These are phyloP conservation scores for Notothenia rossii DNA, from an alignment of 2,113 vertebrate genomes.

Conservation along the genomic window DNA sequence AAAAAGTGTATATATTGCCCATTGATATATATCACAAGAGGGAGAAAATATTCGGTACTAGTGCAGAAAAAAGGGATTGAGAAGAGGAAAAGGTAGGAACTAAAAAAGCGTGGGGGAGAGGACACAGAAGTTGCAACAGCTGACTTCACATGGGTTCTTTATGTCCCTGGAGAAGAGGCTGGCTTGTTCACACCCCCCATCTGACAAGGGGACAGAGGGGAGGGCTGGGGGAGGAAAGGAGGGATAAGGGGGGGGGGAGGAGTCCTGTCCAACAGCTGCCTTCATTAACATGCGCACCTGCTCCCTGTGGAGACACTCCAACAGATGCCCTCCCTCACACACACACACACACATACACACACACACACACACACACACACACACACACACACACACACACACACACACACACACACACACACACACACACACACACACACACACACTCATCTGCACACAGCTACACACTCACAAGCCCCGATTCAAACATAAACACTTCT, in stretches of 20 bases:
- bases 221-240: constrained; percentile 19
- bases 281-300: constrained; percentile 94
- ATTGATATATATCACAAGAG: no score
- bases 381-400: constrained; percentile 29
- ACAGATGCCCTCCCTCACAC: constrained; percentile 82
- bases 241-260: constrained; percentile 51
- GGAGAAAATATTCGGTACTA: neutral
- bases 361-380: constrained; percentile 48
- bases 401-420: constrained; percentile 64
- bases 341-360: constrained; percentile 50
- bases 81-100: constrained; percentile 59
- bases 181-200: constrained; percentile 73
- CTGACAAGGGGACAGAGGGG: constrained; percentile 72
- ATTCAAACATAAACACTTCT: constrained; percentile 77
- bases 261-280: constrained; percentile 87
- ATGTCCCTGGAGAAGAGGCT: constrained; percentile 72
- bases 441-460: constrained; percentile 1
- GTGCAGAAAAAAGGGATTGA: constrained; percentile 4
- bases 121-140: constrained; percentile 81
- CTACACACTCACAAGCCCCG: constrained; percentile 29
- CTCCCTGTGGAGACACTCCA: constrained; percentile 88
- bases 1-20: no score
- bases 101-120: constrained; percentile 34
- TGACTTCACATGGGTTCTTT: constrained; percentile 81
- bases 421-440: constrained; percentile 65